Percentiles rank a stretch among this genome's conserved stretches.
Evolutionary conservation across 1,140 invertebrate genomes (phyloP).

Genomic region (Coptotermes formosanus): DNA sequence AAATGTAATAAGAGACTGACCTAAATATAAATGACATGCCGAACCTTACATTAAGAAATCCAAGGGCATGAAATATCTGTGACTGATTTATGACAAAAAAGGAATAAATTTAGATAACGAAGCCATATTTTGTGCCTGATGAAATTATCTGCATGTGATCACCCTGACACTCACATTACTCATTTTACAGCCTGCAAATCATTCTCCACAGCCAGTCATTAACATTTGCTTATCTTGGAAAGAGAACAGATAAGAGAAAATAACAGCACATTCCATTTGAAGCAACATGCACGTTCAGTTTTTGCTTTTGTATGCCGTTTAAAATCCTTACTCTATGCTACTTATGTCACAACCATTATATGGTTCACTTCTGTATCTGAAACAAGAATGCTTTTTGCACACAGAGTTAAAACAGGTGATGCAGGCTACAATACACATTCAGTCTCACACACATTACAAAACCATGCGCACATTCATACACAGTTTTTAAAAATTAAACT

Average conservation of each 20-base stretch:
- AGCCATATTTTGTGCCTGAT: no score
- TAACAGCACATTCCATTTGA: neutral
- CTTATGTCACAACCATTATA: conserved; percentile 28
- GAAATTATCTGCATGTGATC: no score
- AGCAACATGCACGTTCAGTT: neutral
- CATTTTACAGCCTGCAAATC: no score
- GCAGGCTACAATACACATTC: neutral
- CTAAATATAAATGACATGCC: no score
- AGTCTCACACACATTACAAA: neutral
- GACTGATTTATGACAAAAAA: no score
- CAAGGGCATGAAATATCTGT: no score
- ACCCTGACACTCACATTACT: no score
- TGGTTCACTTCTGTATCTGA: neutral
- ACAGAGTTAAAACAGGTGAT: neutral
- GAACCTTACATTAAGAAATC: no score
- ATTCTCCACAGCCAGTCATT: no score
- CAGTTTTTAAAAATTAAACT: conserved; percentile 1
- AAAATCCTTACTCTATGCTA: conserved; percentile 23
- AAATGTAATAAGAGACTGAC: no score
- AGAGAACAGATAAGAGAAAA: neutral
- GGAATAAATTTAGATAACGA: no score
- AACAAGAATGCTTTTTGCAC: neutral
- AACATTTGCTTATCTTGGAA: neutral
- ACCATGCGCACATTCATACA: conserved; percentile 22
- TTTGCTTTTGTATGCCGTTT: neutral